Conservation (phyloP, 2,797 vertebrate genomes). For the Myotis myotis region DNA sequence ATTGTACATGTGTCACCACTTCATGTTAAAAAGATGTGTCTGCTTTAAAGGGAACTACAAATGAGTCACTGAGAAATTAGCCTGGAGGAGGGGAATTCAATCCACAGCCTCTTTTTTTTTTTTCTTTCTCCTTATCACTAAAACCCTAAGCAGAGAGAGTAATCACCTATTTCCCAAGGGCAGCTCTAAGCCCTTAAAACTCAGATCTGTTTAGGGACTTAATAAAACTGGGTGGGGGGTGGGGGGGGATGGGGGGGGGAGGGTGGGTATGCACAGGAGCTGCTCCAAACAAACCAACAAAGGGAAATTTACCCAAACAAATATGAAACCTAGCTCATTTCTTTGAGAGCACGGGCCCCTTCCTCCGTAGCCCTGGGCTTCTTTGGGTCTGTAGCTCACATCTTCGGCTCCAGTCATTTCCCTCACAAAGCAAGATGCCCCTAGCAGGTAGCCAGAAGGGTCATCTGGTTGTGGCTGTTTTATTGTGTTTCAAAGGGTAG, state of each 20-base stretch:
- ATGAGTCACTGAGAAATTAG: slow-evolving; percentile 46
- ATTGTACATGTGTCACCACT: slow-evolving; percentile 55
- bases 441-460: neutral
- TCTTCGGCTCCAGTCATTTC: neutral
- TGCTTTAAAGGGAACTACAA: slow-evolving; percentile 48
- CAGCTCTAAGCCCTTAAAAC: slow-evolving; percentile 63
- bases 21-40: slow-evolving; percentile 57
- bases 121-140: slow-evolving; percentile 50
- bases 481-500: slow-evolving; percentile 6
- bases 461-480: neutral
- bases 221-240: slow-evolving; percentile 24
- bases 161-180: slow-evolving; percentile 70
- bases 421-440: slow-evolving; percentile 25
- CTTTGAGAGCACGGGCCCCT: neutral
- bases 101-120: neutral
- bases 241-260: neutral
- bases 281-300: slow-evolving; percentile 21
- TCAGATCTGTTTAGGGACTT: slow-evolving; percentile 65
- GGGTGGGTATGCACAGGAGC: neutral
- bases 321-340: slow-evolving; percentile 12
- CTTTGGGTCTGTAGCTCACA: neutral
- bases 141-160: slow-evolving; percentile 61
- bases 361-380: neutral
- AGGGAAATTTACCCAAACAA: slow-evolving; percentile 15
- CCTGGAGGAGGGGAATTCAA: slow-evolving; percentile 57